A percentile compares a stretch with the other conserved stretches of the same genome.
Evolutionary conservation across 2,113 vertebrate genomes (phyloP).

Genomic region (Peromyscus polionotus): DNA sequence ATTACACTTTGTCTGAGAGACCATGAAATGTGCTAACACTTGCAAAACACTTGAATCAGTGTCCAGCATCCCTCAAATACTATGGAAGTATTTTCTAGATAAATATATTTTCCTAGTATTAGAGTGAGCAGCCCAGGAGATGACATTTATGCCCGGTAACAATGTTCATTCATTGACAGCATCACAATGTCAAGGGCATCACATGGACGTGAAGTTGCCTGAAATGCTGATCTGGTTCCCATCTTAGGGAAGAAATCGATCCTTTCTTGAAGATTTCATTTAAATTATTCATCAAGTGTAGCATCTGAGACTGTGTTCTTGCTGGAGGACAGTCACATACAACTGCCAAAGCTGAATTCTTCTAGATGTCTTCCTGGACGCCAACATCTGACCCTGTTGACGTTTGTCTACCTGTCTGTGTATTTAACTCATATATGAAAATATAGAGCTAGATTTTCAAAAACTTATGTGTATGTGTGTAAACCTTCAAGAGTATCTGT

Average conservation of each 20-base stretch:
- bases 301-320: neutral
- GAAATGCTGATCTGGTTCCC: slow-evolving; percentile 34
- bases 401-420: fast-evolving
- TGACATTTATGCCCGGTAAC: neutral
- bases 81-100: neutral
- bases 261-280: neutral
- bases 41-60: neutral
- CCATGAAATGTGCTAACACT: neutral
- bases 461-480: too few relatives aligned
- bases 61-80: neutral
- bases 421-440: neutral
- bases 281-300: slow-evolving; percentile 38
- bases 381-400: neutral
- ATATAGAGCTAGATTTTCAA: neutral
- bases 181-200: neutral
- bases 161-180: neutral
- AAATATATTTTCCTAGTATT: neutral
- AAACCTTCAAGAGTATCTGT: neutral
- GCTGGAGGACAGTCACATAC: neutral
- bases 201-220: neutral
- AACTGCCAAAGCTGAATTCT: neutral
- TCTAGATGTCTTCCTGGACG: neutral
- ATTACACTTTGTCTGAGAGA: neutral
- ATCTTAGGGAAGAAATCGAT: slow-evolving; percentile 49
- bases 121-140: neutral